phyloP scores from a whole-genome alignment of 1,140 invertebrate species.

The Dendrolimus kikuchii region DNA sequence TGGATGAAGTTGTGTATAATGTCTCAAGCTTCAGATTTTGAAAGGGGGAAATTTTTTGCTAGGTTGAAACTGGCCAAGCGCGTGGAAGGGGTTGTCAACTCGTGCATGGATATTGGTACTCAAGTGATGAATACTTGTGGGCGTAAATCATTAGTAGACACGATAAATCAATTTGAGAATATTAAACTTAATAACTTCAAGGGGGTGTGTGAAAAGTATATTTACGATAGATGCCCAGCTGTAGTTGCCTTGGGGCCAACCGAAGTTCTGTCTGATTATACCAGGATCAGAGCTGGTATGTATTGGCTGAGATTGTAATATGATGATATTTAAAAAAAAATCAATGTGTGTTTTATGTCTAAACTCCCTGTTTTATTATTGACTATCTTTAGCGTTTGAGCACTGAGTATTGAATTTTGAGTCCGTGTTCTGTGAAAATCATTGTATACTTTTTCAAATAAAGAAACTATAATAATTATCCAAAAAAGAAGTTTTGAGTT shows the following conservation, averaged over 20 bases:
- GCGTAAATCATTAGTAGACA: conserved; percentile 77
- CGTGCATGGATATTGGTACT: conserved; percentile 87
- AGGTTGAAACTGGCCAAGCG: conserved; percentile 74
- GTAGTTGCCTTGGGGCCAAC: conserved; percentile 80
- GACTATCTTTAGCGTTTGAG: too few species aligned
- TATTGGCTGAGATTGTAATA: conserved; percentile 73
- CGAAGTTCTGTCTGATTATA: conserved; percentile 80
- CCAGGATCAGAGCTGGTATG: conserved; percentile 75
- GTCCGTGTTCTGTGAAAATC: too few species aligned
- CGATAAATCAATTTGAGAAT: conserved; percentile 77
- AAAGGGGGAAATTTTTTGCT: conserved; percentile 42
- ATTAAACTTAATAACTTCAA: conserved; percentile 74
- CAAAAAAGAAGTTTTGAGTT: too few species aligned
- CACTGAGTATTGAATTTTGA: too few species aligned
- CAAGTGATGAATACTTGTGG: conserved; percentile 83
- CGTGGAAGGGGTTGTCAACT: conserved; percentile 82
- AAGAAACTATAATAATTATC: too few species aligned
- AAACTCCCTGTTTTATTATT: too few species aligned
- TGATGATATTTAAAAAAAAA: too few species aligned
- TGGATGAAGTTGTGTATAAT: conserved; percentile 58
- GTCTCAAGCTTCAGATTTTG: conserved; percentile 34
- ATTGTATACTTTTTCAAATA: too few species aligned
- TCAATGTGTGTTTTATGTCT: too few species aligned
- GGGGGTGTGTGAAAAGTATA: conserved; percentile 75
- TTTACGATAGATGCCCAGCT: conserved; percentile 83